phyloP scores from a whole-genome alignment of 2,797 vertebrate genomes.

The Lindbergichthys nudifrons region DNA sequence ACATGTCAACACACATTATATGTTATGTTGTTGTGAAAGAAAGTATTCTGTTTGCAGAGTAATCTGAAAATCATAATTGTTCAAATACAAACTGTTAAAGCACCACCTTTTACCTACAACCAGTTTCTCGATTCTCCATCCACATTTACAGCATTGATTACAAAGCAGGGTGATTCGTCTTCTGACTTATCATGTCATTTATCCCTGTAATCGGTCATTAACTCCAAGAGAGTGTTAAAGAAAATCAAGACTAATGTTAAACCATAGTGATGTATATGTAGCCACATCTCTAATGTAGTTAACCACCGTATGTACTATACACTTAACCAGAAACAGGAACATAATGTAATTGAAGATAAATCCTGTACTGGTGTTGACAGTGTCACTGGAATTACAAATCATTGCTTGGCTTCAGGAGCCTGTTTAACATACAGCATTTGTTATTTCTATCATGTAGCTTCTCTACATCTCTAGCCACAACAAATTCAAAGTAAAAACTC shows the following conservation, averaged over 20 bases:
- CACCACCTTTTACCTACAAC: not conserved
- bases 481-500: slow-evolving; percentile 40
- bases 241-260: not conserved
- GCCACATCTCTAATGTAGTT: not conserved
- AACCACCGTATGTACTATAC: not conserved
- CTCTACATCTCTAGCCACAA: slow-evolving; percentile 46
- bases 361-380: slow-evolving; percentile 6
- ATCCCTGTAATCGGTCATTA: not conserved
- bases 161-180: not conserved
- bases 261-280: not conserved
- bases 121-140: not conserved
- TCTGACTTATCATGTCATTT: not conserved
- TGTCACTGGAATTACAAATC: slow-evolving; percentile 20
- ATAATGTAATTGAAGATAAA: slow-evolving; percentile 3
- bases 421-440: slow-evolving; percentile 30
- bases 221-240: not conserved
- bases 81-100: not conserved
- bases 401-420: slow-evolving; percentile 12
- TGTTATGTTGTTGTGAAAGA: not conserved
- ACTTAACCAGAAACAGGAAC: not conserved
- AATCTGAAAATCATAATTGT: not conserved
- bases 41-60: not conserved
- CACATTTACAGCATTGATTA: slow-evolving; percentile 7
- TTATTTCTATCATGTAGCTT: slow-evolving; percentile 34
- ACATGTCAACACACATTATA: not conserved